Evolutionary conservation across 2,888 invertebrate species (phyloP), one percentile per base, ranked within the genome.

Genomic region (Pheosia gnoma): DNA sequence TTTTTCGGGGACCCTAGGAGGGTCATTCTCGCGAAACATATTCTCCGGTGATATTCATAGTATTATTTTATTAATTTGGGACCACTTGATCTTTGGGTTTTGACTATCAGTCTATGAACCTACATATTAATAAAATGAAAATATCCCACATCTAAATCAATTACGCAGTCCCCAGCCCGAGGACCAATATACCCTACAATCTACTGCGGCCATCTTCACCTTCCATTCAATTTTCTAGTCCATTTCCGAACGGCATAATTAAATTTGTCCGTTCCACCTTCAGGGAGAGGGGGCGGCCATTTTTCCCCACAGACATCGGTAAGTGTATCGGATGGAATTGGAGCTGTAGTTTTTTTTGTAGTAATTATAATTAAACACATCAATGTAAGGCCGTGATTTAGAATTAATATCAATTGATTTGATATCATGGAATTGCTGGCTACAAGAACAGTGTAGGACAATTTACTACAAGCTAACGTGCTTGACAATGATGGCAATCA

Each of bases 201-300:
- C 78, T 76, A 74, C 72, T 71, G 67, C 74, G 72, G 72, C 78
- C 79, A 82, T 82, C 80, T 83, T 74, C 72, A 71, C 72, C 68
- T 79, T 79, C 82, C 84, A 84, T 90, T 89, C 82, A 89, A 91
- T 91, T 91, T 91, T 89, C 90, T 87, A 89, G 87, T 80, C 89
- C 88, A 90, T 91, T 89, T 87, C 88, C 84, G 82, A 85, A 88
- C 81, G 78, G 81, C 79, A 86, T 90, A 91, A 91, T 91, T 91
- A 86, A 91, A 90, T 90, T 90, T 83, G 85, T 81, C 82, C 84
- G 80, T 83, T 81, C 82, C 80, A 65, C 81, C 80, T 79, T 79
- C 79, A 76, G 78, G 73, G 78, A 72, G 73, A 55, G 64, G 59
- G 59, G 61, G 57, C 59, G 61, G 60, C 62, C 61, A 65, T 64